Base-by-base conservation (phyloP, 2,113 vertebrate genomes). In the Dicerorhinus sumatrensis region DNA sequence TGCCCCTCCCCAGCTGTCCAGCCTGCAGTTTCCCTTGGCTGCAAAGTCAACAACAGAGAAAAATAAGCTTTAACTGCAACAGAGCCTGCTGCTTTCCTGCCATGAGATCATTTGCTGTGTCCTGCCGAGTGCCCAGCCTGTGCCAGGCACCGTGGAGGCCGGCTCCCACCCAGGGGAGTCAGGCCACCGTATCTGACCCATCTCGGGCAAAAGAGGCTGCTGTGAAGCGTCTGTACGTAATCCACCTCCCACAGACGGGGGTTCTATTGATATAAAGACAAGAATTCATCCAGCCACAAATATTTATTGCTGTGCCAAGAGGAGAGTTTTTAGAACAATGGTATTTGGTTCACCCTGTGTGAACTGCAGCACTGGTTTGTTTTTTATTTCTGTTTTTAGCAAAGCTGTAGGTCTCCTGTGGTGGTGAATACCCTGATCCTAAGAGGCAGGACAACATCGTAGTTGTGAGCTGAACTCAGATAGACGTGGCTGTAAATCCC, bases 351-450 rank as follows among this genome's bases (percentile, higher is more conserved):
- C 36, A 46, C 48, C 33, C 36, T 27, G 0, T 48, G n/a, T 14
- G 48, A 89, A 33, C 60, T 11, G 2, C 16, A 25, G 33, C 62
- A 21, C 69, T 27, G 6, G 14, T 27, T 33, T 39, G 54, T 21
- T 36, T 72, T 58, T 89, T 2, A n/a, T 69, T 80, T 91, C 81
- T 70, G 25, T n/a, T 65, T 96, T 92, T 56, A 83, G 65, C 46
- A 63, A 75, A 95, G 81, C 77, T 36, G 1, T 58, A 46, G 70
- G 69, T 58, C 60, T 60, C 58, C 89, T 77, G 25, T 17, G 6
- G 18, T 65, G 25, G 3, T 79, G 33, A n/a, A 33, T 10, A 1
- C 13, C 0, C 8, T 42, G 60, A 39, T 46, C 46, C 31, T 27
- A 14, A 58, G 58, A 87, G 80, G 72, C 48, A 79, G 62, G 63